Evolutionary conservation across 2,797 vertebrate species (phyloP), one percentile per base, ranked within the genome.

Genomic region (Platalea minor): DNA sequence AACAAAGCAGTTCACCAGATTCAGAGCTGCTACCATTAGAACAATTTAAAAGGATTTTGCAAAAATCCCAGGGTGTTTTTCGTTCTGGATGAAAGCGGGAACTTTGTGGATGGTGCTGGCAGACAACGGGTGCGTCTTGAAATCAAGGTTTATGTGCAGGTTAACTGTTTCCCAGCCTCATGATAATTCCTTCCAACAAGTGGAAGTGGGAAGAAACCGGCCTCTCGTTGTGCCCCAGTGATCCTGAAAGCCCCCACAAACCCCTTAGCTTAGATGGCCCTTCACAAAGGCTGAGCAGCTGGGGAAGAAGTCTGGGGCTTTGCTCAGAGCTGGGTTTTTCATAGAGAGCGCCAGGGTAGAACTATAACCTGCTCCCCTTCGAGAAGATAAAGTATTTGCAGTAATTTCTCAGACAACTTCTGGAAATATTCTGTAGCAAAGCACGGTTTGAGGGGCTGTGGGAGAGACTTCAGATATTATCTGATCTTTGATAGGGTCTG

Each of bases 31-130:
- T 89, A 80, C 93, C 82, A 86, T 97, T 96, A 97, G 91, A 95
- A 89, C 85, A 95, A 93, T 69, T 96, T 95, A 90, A 96, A 96
- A 93, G 91, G 96, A 95, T 96, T 95, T 90, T 78, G 39, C 70
- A 73, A 94, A 95, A 96, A 93, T 95, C 93, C 95, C 91, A 90
- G 89, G 82, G 70, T 94, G 75, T 89, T 93, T 89, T 89, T 92
- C 6, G 2, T 96, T 96, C 89, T 94, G 95, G 91, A 84, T 95
- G 80, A 95, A 95, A 94, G 94, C 25, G 0, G 67, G 2, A 10
- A 85, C 65, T 91, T 78, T 72, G 76, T 65, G 89, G 78, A 96
- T 76, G 64, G 72, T 2, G 25, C 89, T 75, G 83, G 93, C 73
- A 51, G 89, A 93, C 86, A 72, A 85, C 21, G 0, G 69, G 64